Conservation (phyloP, 35 echinoderm and acorn worm genomes). For the Diadema setosum region DNA sequence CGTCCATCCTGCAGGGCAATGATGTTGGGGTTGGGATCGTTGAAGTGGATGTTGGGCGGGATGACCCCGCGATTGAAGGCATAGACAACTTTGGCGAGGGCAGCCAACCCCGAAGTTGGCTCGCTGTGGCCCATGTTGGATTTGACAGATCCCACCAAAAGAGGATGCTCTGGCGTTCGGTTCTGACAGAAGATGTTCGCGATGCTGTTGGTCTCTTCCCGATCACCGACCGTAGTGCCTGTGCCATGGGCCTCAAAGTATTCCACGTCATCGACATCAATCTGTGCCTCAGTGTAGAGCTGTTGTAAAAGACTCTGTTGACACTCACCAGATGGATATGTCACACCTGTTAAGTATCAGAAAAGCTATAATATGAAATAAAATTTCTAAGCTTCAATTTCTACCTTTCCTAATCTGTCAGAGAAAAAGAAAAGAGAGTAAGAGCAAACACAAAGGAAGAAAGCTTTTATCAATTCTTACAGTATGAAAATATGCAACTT, state of each 20-base stretch:
- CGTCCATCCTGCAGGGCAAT: constrained; percentile 62
- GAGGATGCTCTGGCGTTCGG: constrained; percentile 45
- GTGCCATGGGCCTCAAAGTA: constrained; percentile 94
- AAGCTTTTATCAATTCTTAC: no score
- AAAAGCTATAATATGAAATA: no score
- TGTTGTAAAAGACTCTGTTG: constrained; percentile 45
- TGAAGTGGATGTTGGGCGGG: constrained; percentile 78
- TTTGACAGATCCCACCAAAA: constrained; percentile 86
- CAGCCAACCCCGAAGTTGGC: constrained; percentile 75
- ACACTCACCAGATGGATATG: constrained; percentile 64
- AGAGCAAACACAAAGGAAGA: no score
- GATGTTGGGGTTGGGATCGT: constrained; percentile 77
- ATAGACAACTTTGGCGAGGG: constrained; percentile 69
- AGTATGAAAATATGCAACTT: no score
- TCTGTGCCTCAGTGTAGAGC: constrained; percentile 58
- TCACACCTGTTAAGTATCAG: constrained; percentile 41
- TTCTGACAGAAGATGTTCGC: constrained; percentile 60
- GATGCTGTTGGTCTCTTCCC: constrained; percentile 73
- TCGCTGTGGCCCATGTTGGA: constrained; percentile 93
- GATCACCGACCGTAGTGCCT: constrained; percentile 86
- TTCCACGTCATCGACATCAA: constrained; percentile 57
- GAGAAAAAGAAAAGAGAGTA: no score
- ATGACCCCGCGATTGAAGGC: constrained; percentile 60
- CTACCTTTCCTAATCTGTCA: no score
- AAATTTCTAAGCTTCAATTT: no score